These are phyloP conservation scores for Monodelphis domestica DNA, from an alignment of 2,797 vertebrate species.

Conservation along the genomic window DNA sequence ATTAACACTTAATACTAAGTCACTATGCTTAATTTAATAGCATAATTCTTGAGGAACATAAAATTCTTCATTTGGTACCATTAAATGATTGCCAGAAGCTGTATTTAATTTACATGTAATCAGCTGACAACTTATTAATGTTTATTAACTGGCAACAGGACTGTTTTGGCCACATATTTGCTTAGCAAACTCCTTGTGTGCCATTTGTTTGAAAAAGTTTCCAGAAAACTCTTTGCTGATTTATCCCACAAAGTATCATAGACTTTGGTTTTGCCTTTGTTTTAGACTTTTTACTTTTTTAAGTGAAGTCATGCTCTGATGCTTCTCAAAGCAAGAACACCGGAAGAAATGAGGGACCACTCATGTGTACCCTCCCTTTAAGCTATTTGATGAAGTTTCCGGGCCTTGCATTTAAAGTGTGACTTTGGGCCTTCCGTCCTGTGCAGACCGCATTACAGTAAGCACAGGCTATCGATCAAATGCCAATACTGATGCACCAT, in stretches of 20 bases:
- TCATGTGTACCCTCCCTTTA: conserved; percentile 12
- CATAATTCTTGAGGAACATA: conserved; percentile 17
- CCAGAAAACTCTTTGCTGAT: conserved; percentile 38
- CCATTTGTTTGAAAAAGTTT: conserved; percentile 51
- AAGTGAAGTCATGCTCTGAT: conserved; percentile 20
- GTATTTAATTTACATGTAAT: conserved; percentile 36
- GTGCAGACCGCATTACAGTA: neutral
- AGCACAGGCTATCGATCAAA: conserved; percentile 36
- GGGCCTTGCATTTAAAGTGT: conserved; percentile 48
- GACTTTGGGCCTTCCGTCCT: conserved; percentile 21
- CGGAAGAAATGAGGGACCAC: conserved; percentile 45
- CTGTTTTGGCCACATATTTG: conserved; percentile 56
- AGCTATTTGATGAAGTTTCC: conserved; percentile 50
- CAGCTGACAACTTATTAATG: neutral
- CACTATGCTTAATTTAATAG: conserved; percentile 1
- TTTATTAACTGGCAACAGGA: conserved; percentile 35
- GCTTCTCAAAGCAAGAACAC: conserved; percentile 56
- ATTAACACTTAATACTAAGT: conserved; percentile 48
- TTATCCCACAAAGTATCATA: neutral
- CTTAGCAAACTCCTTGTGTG: neutral
- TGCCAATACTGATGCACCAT: conserved; percentile 4
- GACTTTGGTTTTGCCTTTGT: conserved; percentile 21
- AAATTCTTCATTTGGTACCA: conserved; percentile 36
- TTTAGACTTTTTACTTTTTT: conserved; percentile 40
- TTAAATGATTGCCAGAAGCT: conserved; percentile 44